Evolutionary conservation across 2,797 vertebrate genomes (phyloP).

Genomic region (Pempheris klunzingeri): DNA sequence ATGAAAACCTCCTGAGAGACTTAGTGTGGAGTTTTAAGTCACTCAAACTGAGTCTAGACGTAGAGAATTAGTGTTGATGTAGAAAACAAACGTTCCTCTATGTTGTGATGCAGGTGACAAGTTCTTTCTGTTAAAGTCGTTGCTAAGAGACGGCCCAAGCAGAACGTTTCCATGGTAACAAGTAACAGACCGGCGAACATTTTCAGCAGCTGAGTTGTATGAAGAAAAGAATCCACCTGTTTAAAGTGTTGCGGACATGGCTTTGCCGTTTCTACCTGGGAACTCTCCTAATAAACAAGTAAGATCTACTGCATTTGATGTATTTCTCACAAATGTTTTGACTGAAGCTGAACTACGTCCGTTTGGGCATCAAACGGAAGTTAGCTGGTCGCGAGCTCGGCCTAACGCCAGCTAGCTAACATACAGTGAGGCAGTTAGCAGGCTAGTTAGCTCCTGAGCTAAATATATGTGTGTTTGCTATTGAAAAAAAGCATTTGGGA

Average conservation of each 20-base stretch:
- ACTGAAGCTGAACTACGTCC: no score
- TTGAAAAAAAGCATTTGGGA: no score
- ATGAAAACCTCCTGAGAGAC: no score
- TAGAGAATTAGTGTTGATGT: no score
- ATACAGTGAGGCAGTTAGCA: background rate
- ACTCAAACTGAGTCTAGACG: no score
- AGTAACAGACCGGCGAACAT: background rate
- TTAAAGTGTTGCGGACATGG: conserved; percentile 74
- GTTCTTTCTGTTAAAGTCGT: background rate
- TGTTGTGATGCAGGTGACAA: fast-evolving
- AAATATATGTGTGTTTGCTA: background rate
- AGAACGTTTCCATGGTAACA: conserved; percentile 62
- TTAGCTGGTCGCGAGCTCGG: background rate
- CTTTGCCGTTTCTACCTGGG: conserved; percentile 87
- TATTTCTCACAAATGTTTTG: background rate
- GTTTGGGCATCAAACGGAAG: no score
- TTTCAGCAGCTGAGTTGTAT: background rate
- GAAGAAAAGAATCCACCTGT: background rate
- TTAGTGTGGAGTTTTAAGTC: no score
- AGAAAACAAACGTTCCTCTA: no score
- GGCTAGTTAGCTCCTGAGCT: conserved; percentile 2
- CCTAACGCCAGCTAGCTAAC: background rate
- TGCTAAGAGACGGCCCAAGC: conserved; percentile 62
- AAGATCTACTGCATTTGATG: conserved; percentile 66
- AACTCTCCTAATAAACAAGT: conserved; percentile 84